A percentile compares a stretch with the other conserved stretches of the same genome.
These are phyloP conservation scores for Eulemur coronatus DNA, from an alignment of 2,797 vertebrate species.

Conservation along the genomic window DNA sequence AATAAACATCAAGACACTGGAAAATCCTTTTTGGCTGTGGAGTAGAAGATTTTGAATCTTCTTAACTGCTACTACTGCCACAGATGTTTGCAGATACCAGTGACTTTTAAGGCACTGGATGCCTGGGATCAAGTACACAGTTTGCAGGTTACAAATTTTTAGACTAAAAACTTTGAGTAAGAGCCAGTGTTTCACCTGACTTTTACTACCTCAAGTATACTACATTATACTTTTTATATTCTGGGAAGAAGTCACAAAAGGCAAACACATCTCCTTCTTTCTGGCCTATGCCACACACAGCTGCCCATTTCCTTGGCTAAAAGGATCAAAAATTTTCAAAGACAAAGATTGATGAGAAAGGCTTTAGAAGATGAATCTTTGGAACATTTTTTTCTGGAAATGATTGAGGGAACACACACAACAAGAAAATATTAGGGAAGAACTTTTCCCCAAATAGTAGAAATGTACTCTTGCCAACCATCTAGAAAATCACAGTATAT, in stretches of 20 bases:
- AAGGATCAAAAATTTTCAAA: neutral
- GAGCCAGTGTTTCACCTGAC: neutral
- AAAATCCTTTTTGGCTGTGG: neutral
- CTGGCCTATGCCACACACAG: neutral
- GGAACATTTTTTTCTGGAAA: neutral
- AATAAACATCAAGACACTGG: neutral
- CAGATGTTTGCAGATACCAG: neutral
- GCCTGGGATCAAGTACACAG: neutral
- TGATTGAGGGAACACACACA: neutral
- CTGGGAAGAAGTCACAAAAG: neutral
- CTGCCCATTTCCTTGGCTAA: constrained; percentile 4
- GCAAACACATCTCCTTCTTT: neutral
- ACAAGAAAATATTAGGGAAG: neutral
- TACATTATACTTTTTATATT: neutral
- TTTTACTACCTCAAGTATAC: neutral
- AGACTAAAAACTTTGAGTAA: neutral
- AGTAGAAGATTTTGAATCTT: neutral
- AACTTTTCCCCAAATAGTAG: neutral
- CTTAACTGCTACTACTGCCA: neutral
- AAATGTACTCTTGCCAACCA: neutral
- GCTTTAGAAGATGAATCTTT: neutral
- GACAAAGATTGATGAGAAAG: neutral
- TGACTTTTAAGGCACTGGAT: neutral
- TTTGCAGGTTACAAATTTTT: neutral
- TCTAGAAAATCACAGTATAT: neutral